Evolutionary conservation across 2,113 vertebrate genomes (phyloP), one percentile per base, ranked within the genome.

Genomic region (Macaca nemestrina): DNA sequence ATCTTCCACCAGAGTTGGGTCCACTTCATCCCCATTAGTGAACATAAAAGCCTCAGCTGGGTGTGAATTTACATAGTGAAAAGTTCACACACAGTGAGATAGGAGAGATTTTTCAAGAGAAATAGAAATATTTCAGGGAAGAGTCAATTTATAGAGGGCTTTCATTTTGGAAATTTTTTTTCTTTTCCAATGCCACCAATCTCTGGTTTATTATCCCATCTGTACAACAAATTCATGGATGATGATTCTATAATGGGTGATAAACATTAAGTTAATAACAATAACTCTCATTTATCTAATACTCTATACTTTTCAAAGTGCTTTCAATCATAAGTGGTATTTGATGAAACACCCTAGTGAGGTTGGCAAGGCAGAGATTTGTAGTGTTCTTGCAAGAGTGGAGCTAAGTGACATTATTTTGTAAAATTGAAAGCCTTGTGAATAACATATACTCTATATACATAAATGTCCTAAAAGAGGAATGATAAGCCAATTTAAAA

Each of bases 191-290:
- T 88, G 43, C 2, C 83, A 73, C 38, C 6, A 59, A 55, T 87
- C 25, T 30, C n/a, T 48, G 70, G 20, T 95, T 95, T 96, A 87
- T 93, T 90, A 94, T 80, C n/a, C 17, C 20, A 64, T 88, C 16
- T 90, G 55, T 70, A n/a, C 23, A 93, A 90, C 96, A 95, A 95
- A 93, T 93, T 96, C 72, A 90, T 64, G 43, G n/a, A 88, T 96
- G 68, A 67, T 91, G 18, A 64, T 52, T 88, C 61, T 25, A 59
- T 95, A 93, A 97, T 82, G 43, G 32, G 32, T 45, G 40, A 85
- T 90, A 92, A 3, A 96, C 94, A 94, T 93, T 85, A 96, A 17
- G 52, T 88, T 97, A 95, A 96, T 70, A 95, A 81, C 35, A 80
- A 82, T 81, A 92, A 50, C 16, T 80, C 11, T 96, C 61, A 97